phyloP scores from a whole-genome alignment of 2,113 vertebrate genomes.

The Cervus canadensis region DNA sequence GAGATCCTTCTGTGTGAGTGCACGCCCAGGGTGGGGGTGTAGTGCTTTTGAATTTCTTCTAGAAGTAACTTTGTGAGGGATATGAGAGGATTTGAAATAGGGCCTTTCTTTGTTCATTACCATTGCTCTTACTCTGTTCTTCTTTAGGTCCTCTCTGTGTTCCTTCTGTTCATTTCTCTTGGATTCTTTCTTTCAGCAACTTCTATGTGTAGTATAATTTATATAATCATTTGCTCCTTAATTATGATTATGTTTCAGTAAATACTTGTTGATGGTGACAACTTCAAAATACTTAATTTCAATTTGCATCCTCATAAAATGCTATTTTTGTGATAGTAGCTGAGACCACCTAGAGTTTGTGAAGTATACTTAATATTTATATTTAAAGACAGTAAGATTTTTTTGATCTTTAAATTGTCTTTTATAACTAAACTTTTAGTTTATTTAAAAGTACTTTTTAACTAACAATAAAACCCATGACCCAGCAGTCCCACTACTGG shows the following conservation, averaged over 20 bases:
- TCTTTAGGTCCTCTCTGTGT: background rate
- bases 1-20: background rate
- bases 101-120: background rate
- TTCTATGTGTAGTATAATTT: background rate
- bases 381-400: background rate
- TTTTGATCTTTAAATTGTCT: background rate
- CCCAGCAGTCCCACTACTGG: background rate
- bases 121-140: background rate
- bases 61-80: background rate
- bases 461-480: background rate
- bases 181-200: conserved; percentile 12
- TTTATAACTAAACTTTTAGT: background rate
- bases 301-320: background rate
- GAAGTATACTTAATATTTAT: background rate
- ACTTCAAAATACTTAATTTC: conserved; percentile 9
- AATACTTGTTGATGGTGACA: background rate
- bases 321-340: background rate
- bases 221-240: conserved; percentile 20
- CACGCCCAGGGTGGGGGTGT: background rate
- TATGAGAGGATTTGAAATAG: background rate
- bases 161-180: background rate
- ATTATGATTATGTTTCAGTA: background rate
- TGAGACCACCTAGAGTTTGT: background rate
- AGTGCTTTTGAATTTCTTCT: background rate
- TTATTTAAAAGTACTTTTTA: background rate